These are phyloP conservation scores for Polietes domitor DNA, from an alignment of 2,888 invertebrate species.

Conservation along the genomic window DNA sequence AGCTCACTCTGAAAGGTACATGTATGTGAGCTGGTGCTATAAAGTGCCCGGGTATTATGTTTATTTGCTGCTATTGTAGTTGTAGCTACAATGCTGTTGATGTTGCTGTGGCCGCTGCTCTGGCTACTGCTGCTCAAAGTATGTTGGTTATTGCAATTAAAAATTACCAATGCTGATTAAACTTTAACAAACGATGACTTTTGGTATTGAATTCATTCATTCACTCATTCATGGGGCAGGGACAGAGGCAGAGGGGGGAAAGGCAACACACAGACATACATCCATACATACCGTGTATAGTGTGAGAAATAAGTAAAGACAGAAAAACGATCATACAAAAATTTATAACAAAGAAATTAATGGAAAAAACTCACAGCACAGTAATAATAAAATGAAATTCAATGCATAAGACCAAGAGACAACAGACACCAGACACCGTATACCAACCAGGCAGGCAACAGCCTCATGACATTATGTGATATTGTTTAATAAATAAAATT, in stretches of 20 bases:
- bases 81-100: conserved; percentile 5
- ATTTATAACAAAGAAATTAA: conserved; percentile 48
- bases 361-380: conserved; percentile 15
- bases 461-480: conserved; percentile 37
- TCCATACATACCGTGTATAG: not conserved
- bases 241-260: too few relatives aligned
- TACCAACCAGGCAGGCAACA: not conserved
- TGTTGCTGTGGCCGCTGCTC: conserved; percentile 30
- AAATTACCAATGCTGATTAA: conserved; percentile 63
- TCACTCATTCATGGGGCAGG: not conserved
- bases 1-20: not conserved
- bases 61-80: not conserved
- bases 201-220: conserved; percentile 69
- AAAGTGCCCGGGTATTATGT: conserved; percentile 19
- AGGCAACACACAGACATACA: not conserved
- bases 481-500: conserved; percentile 27
- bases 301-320: conserved; percentile 47
- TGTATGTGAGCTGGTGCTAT: not conserved
- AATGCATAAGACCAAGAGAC: conserved; percentile 42
- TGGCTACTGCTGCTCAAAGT: conserved; percentile 21
- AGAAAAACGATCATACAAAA: conserved; percentile 17
- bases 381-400: conserved; percentile 35
- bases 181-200: conserved; percentile 71
- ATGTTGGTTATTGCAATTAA: conserved; percentile 54
- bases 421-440: not conserved